Evolutionary conservation across 2,113 vertebrate genomes (phyloP).

Genomic region (Apodemus sylvaticus): DNA sequence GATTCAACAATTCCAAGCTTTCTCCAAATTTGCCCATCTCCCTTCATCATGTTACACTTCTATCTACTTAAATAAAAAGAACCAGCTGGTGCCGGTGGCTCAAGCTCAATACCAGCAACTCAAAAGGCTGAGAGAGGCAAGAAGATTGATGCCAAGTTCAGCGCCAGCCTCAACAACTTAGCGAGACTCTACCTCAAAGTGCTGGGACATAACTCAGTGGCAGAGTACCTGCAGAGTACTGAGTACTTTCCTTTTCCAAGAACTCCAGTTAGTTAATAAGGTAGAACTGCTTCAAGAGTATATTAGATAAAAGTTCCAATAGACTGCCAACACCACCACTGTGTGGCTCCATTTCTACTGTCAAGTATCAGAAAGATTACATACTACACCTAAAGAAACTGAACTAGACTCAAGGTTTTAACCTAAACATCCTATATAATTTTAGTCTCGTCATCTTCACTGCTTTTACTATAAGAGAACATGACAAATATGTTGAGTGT

Average conservation of each 20-base stretch:
- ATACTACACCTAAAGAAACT: not conserved
- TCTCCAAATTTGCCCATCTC: not conserved
- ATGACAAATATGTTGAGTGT: not conserved
- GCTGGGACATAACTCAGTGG: not conserved
- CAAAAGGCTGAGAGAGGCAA: not conserved
- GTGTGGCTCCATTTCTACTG: not conserved
- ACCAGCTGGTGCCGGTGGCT: not conserved
- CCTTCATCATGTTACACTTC: not conserved
- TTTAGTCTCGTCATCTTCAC: not conserved
- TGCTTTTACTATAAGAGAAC: slow-evolving; percentile 53
- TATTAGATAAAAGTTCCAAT: not conserved
- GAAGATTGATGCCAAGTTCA: not conserved
- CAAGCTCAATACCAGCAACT: not conserved
- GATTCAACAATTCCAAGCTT: not conserved
- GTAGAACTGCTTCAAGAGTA: not conserved
- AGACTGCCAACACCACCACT: not conserved
- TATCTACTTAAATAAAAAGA: slow-evolving; percentile 29
- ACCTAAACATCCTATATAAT: slow-evolving; percentile 31
- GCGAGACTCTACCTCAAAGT: not conserved
- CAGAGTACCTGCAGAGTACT: not conserved
- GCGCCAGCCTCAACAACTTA: not conserved
- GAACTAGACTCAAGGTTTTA: slow-evolving; percentile 5
- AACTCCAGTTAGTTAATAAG: not conserved
- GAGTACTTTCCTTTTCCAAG: not conserved
- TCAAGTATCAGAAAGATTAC: slow-evolving; percentile 6